Percentiles rank a stretch among this genome's conserved stretches.
Evolutionary conservation across 2,113 vertebrate genomes (phyloP).

Genomic region (Semnornis frantzii): DNA sequence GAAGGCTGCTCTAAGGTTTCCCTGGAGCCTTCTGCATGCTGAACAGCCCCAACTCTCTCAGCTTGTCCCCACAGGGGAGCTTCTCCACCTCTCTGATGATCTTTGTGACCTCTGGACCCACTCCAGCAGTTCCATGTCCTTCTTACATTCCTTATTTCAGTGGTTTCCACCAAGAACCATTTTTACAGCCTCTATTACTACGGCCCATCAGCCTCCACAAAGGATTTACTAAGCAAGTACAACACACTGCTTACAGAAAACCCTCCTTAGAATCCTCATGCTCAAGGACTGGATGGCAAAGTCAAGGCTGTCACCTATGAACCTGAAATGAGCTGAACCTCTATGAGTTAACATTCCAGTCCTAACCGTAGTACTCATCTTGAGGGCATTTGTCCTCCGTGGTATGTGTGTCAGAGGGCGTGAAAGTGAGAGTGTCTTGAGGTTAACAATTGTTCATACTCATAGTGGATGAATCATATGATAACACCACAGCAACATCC

Average conservation of each 20-base stretch:
- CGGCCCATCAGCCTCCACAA: not conserved
- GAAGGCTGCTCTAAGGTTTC: no score
- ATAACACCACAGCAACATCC: conserved; percentile 77
- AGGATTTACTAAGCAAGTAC: not conserved
- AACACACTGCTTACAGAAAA: not conserved
- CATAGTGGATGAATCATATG: conserved; percentile 73
- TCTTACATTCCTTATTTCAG: not conserved
- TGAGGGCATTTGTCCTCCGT: conserved; percentile 51
- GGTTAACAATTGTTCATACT: conserved; percentile 69
- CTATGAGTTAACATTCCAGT: not conserved
- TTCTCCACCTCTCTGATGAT: no score
- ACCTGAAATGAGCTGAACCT: not conserved
- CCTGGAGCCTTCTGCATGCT: no score
- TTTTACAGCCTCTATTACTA: not conserved
- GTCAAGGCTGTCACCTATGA: not conserved
- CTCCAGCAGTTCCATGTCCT: no score
- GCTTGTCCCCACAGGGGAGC: no score
- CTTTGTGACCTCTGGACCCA: no score
- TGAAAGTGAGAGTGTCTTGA: conserved; percentile 70
- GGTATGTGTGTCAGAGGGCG: conserved; percentile 68
- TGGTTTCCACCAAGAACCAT: not conserved
- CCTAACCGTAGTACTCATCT: conserved; percentile 9
- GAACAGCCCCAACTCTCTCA: no score
- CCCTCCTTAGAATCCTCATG: not conserved
- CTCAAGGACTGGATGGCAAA: not conserved